phyloP scores from a whole-genome alignment of 2,113 vertebrate genomes.

The Solea senegalensis region DNA sequence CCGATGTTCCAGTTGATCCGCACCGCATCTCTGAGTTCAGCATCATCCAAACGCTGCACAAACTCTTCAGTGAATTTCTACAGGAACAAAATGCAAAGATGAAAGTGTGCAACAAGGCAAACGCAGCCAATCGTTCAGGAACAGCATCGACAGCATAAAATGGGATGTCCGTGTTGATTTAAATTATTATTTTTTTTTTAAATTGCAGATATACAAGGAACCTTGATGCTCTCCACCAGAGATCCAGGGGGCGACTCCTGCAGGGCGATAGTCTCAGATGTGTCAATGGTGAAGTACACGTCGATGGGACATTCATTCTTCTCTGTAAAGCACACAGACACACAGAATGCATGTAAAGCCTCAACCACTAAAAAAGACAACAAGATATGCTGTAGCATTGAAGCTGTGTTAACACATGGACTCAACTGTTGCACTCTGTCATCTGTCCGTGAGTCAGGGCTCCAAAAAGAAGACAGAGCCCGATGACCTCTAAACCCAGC shows the following conservation, averaged over 20 bases:
- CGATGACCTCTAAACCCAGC: conserved; percentile 60
- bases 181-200: too few relatives aligned
- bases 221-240: conserved; percentile 88
- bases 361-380: not conserved
- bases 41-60: conserved; percentile 79
- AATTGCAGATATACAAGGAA: conserved; percentile 20
- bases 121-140: not conserved
- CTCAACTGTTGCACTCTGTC: conserved; percentile 68
- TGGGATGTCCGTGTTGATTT: not conserved
- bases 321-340: conserved; percentile 74
- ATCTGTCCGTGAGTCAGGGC: conserved; percentile 49
- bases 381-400: too few relatives aligned
- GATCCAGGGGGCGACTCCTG: conserved; percentile 91
- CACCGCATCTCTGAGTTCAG: conserved; percentile 80
- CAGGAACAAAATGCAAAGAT: conserved; percentile 12
- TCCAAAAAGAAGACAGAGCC: conserved; percentile 66
- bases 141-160: not conserved
- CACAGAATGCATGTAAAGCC: not conserved
- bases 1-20: conserved; percentile 88
- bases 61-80: conserved; percentile 83
- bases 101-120: not conserved
- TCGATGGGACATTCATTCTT: conserved; percentile 86
- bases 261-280: conserved; percentile 94
- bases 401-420: conserved; percentile 12
- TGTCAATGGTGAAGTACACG: conserved; percentile 95